Evolutionary conservation across 2,113 vertebrate species (phyloP), one percentile per base, ranked within the genome.

Genomic region (Phodopus roborovskii): DNA sequence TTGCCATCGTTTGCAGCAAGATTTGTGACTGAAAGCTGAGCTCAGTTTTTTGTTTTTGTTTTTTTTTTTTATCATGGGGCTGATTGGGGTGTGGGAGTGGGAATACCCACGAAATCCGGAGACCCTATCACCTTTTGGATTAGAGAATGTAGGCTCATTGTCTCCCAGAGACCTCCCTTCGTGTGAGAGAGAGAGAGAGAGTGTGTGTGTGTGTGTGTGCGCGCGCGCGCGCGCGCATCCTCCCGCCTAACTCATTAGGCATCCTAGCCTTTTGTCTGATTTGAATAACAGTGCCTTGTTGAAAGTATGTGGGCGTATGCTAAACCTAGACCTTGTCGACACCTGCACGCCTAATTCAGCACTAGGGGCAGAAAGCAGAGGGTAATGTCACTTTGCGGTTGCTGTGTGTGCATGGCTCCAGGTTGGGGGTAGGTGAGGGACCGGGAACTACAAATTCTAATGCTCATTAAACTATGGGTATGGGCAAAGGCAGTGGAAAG

Each of bases 11-110:
- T 48, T 56, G 60, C n/a, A 33, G 16, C 48, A 70, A 91, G 81
- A 42, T 73, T 62, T 95, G 77, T 71, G 20, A 92, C 24, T 42
- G 75, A 73, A 22, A 13, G 8, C 77, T 6, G 5, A 83, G 53
- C 58, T 74, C 26, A 36, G 48, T 16, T 24, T 88, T n/a, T n/a
- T n/a, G n/a, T n/a, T n/a, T n/a, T n/a, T n/a, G n/a, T n/a, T n/a
- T n/a, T n/a, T n/a, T n/a, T n/a, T n/a, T n/a, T 94, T 96, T 89
- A 71, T 82, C 85, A 17, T 89, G 24, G 36, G 39, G 39, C 48
- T 50, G 42, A 26, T 56, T 88, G 39, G 50, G 20, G n/a, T 42
- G 83, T 30, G 62, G 19, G 13, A 0, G 39, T 33, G 0, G 88
- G 88, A 71, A 39, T 79, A 53, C 19, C 88, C 20, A 0, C n/a